Conservation (phyloP, 2,113 vertebrate species). For the Chlamydotis undulata region DNA sequence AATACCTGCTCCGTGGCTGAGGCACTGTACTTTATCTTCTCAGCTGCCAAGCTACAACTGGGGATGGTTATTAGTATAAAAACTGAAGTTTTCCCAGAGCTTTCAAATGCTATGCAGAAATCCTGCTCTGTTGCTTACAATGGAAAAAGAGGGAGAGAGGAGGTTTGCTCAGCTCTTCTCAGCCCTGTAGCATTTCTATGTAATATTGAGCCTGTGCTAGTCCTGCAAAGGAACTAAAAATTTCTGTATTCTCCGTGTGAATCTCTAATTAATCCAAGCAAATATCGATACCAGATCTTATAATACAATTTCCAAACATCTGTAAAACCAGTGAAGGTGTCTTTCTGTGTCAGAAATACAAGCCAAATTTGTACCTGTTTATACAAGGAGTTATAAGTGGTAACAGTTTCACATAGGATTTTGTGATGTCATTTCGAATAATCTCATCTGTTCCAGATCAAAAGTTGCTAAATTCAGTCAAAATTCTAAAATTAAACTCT, state of each 20-base stretch:
- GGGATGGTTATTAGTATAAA: neutral
- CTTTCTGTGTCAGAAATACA: neutral
- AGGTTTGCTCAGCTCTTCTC: neutral
- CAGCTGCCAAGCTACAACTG: neutral
- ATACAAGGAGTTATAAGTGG: neutral
- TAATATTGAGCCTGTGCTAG: neutral
- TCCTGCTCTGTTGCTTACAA: neutral
- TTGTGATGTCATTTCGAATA: neutral
- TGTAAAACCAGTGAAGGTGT: neutral
- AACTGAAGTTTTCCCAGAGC: neutral
- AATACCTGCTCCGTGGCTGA: neutral
- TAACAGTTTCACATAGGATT: neutral
- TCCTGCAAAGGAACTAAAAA: neutral
- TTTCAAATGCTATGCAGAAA: neutral
- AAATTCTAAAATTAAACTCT: slow-evolving; percentile 4
- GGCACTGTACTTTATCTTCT: neutral
- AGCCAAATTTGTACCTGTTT: neutral
- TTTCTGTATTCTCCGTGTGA: neutral
- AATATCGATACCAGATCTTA: neutral
- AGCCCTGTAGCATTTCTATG: neutral
- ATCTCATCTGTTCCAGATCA: neutral
- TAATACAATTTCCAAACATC: neutral
- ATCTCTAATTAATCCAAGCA: neutral
- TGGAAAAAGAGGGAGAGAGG: fast-evolving
- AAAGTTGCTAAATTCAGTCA: neutral